Percentiles rank a stretch among this genome's conserved stretches.
Conservation (phyloP, 2,888 invertebrate species). For the Erebia aethiops region DNA sequence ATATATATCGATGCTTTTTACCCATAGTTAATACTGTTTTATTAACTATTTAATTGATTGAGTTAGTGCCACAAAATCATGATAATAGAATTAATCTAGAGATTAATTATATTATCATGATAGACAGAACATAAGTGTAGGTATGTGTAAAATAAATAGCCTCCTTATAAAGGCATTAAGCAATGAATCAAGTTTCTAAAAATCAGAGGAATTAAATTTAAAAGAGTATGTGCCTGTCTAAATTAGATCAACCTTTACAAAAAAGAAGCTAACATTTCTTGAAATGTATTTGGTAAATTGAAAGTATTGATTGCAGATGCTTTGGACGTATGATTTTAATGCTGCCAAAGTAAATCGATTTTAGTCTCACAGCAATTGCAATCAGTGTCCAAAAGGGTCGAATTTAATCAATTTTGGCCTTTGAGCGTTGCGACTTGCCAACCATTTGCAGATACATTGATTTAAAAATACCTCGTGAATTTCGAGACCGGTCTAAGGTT, state of each 20-base stretch:
- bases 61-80: too few species aligned
- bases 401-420: conserved; percentile 69
- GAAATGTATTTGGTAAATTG: conserved; percentile 14
- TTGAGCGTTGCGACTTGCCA: conserved; percentile 62
- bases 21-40: too few species aligned
- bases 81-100: too few species aligned
- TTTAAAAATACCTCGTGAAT: conserved; percentile 43
- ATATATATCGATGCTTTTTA: too few species aligned
- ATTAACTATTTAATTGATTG: too few species aligned
- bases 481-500: conserved; percentile 38
- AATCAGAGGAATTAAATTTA: neutral
- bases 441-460: conserved; percentile 61
- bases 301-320: conserved; percentile 16
- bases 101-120: too few species aligned
- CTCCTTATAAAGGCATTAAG: neutral
- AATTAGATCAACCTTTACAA: conserved; percentile 10
- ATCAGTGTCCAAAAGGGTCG: conserved; percentile 64
- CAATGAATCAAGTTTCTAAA: neutral
- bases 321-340: conserved; percentile 14
- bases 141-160: too few species aligned
- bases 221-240: neutral
- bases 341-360: conserved; percentile 25
- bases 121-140: too few species aligned
- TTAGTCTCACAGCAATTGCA: conserved; percentile 47
- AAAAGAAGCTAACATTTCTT: conserved; percentile 3